Conservation (phyloP, 1,140 invertebrate species). For the Sitophilus oryzae region DNA sequence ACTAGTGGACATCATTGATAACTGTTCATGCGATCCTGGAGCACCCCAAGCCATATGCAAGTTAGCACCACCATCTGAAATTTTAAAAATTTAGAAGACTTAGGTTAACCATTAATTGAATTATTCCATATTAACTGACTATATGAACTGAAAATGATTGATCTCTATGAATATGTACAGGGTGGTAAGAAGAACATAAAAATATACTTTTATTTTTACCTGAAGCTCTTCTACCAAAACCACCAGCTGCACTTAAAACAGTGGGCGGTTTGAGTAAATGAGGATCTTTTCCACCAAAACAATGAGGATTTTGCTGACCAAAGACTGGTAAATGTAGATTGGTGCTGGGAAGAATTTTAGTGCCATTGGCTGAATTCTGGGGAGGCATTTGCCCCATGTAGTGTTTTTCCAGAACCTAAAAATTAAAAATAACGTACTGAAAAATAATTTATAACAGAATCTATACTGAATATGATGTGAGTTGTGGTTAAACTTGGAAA, state of each 20-base stretch:
- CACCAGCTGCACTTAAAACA: constrained; percentile 75
- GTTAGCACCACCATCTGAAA: constrained; percentile 85
- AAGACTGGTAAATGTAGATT: constrained; percentile 70
- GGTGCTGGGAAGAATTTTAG: constrained; percentile 51
- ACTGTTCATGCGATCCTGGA: constrained; percentile 41
- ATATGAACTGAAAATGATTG: no score
- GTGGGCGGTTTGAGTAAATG: constrained; percentile 88
- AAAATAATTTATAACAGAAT: no score
- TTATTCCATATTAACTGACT: no score
- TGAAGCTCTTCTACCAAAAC: constrained; percentile 85
- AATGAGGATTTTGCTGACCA: constrained; percentile 70
- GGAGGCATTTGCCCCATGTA: constrained; percentile 40
- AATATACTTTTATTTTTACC: constrained; percentile 18
- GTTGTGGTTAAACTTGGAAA: no score
- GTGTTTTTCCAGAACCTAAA: constrained; percentile 47
- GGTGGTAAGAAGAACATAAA: not conserved
- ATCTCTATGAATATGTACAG: no score
- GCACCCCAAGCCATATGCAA: constrained; percentile 64
- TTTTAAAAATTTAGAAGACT: not conserved
- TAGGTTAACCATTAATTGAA: no score
- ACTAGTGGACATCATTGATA: constrained; percentile 40
- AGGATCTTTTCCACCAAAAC: constrained; percentile 87
- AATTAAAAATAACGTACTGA: no score
- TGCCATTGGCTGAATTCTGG: constrained; percentile 31
- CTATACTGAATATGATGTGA: no score